phyloP scores from a whole-genome alignment of 1,140 invertebrate species.

The Maniola jurtina region DNA sequence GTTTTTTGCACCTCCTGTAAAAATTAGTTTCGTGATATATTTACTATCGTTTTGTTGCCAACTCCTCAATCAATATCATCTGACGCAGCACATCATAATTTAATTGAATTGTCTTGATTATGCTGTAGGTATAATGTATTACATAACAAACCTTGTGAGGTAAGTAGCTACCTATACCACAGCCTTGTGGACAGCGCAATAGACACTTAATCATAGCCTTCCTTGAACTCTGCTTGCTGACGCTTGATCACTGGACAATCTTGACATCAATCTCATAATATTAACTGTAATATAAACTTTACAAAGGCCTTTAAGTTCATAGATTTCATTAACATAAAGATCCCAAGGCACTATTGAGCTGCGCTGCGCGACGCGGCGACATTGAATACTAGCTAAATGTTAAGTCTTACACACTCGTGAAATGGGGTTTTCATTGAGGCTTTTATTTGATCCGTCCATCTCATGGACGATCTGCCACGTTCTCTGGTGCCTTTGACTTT shows the following conservation, averaged over 20 bases:
- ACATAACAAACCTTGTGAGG: slow-evolving; percentile 14
- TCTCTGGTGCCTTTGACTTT: no score
- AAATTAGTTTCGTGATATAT: no score
- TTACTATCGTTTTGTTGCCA: no score
- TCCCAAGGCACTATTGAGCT: no score
- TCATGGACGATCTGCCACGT: no score
- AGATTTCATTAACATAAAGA: neutral
- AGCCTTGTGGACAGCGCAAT: slow-evolving; percentile 21
- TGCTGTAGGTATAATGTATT: slow-evolving; percentile 2
- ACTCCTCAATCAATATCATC: no score
- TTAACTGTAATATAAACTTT: neutral
- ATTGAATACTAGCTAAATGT: no score
- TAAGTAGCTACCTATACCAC: slow-evolving; percentile 7
- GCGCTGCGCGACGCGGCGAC: no score
- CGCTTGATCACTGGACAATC: slow-evolving; percentile 30
- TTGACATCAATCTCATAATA: slow-evolving; percentile 24
- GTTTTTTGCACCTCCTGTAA: no score
- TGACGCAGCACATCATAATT: neutral
- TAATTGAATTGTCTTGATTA: neutral
- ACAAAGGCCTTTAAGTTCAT: neutral
- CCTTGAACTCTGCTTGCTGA: slow-evolving; percentile 32
- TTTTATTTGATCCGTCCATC: no score
- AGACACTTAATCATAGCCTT: slow-evolving; percentile 8
- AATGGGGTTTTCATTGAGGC: no score
- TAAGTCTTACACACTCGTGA: no score